Percentiles rank a stretch among this genome's conserved stretches.
Evolutionary conservation across 2,113 vertebrate species (phyloP).

Genomic region (Trichechus manatus): DNA sequence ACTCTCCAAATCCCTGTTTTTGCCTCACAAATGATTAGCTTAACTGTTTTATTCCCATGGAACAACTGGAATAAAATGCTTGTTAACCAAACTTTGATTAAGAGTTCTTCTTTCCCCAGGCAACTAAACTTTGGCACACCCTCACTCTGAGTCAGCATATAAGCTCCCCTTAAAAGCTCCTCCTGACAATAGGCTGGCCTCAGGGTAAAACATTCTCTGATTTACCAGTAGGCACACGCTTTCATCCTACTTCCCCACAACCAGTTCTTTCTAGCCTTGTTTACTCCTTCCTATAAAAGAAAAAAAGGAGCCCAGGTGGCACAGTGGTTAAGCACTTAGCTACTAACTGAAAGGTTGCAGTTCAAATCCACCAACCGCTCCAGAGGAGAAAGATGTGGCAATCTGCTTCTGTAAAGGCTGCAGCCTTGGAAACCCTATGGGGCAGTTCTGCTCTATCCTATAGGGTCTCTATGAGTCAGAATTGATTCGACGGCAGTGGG

Average conservation of each 20-base stretch:
- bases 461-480: neutral
- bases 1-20: neutral
- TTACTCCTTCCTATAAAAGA: neutral
- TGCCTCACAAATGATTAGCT: neutral
- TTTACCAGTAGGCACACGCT: neutral
- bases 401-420: no score
- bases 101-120: neutral
- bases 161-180: neutral
- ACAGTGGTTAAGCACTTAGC: no score
- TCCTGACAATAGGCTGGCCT: neutral
- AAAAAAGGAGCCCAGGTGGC: no score
- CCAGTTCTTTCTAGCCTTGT: neutral
- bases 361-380: no score
- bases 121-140: neutral
- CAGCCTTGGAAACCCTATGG: no score
- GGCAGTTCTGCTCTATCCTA: no score
- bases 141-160: neutral
- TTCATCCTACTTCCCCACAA: neutral
- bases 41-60: neutral
- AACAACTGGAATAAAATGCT: neutral
- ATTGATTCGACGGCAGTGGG: neutral
- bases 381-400: no score
- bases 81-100: neutral
- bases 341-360: no score
- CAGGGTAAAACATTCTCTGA: neutral